A percentile compares a stretch with the other conserved stretches of the same genome.
Evolutionary conservation across 92 coral and sea anemone genomes (phyloP).

Genomic region (Ricordea florida): DNA sequence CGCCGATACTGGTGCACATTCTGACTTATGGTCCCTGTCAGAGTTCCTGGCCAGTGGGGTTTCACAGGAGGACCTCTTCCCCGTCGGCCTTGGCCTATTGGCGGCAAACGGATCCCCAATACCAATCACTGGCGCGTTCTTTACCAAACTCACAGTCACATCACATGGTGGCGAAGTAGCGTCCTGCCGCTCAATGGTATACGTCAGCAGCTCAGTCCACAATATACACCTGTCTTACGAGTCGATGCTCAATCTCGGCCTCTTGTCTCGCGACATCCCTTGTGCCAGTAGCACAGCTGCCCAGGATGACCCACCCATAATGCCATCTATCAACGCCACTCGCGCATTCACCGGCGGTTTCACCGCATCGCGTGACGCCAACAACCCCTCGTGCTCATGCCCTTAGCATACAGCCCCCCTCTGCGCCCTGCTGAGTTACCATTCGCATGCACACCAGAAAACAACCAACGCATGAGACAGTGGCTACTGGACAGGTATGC

Average conservation of each 20-base stretch:
- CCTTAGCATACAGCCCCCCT: constrained; percentile 44
- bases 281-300: background rate
- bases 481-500: constrained; percentile 59
- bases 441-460: constrained; percentile 55
- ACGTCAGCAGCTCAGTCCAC: constrained; percentile 66
- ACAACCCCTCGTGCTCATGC: constrained; percentile 36
- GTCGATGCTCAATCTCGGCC: constrained; percentile 65
- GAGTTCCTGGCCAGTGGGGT: constrained; percentile 63
- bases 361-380: background rate
- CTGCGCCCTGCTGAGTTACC: constrained; percentile 57
- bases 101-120: constrained; percentile 86
- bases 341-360: constrained; percentile 57
- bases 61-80: constrained; percentile 39
- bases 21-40: constrained; percentile 58
- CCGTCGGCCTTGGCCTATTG: constrained; percentile 49
- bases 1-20: constrained; percentile 60
- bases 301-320: background rate
- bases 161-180: constrained; percentile 34
- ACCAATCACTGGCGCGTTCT: constrained; percentile 76
- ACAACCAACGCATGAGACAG: constrained; percentile 38
- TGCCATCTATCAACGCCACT: constrained; percentile 20
- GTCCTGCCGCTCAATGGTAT: constrained; percentile 70
- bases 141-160: constrained; percentile 53
- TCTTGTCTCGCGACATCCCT: constrained; percentile 40
- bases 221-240: constrained; percentile 73